Percentiles rank a stretch among this genome's conserved stretches.
Conservation (phyloP, 2,888 invertebrate species). For the Drosophila vallismaia region DNA sequence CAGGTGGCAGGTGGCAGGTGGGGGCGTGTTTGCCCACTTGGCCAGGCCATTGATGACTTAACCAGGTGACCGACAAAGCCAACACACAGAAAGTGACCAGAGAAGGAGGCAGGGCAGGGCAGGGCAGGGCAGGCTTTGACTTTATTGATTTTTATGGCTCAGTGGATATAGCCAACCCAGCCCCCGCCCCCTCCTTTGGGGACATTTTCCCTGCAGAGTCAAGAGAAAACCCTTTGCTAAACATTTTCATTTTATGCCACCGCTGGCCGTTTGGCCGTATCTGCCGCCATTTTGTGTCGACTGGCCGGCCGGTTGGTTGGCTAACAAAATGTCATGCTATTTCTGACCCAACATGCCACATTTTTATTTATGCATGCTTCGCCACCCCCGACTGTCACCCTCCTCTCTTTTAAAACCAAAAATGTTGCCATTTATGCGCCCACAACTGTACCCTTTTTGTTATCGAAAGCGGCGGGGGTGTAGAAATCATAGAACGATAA, state of each 20-base stretch:
- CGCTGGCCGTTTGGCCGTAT: conserved; percentile 48
- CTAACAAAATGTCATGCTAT: conserved; percentile 73
- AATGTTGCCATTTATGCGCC: conserved; percentile 15
- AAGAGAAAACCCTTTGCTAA: conserved; percentile 61
- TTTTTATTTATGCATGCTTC: conserved; percentile 75
- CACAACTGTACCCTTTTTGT: conserved; percentile 13
- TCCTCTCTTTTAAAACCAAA: not conserved
- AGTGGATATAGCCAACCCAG: conserved; percentile 44
- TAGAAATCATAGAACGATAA: too few relatives aligned
- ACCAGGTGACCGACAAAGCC: conserved; percentile 57
- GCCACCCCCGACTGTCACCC: conserved; percentile 13
- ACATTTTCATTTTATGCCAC: conserved; percentile 68
- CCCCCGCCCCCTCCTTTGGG: conserved; percentile 9
- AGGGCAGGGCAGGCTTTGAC: conserved; percentile 37
- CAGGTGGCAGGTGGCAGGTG: not conserved
- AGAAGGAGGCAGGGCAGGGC: not conserved
- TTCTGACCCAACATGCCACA: conserved; percentile 79
- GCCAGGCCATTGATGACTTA: conserved; percentile 48
- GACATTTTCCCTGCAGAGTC: conserved; percentile 7
- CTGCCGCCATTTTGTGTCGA: conserved; percentile 71
- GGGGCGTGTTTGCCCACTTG: conserved; percentile 7
- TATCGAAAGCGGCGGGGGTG: not conserved
- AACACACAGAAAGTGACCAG: conserved; percentile 8
- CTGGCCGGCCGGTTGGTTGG: conserved; percentile 40
- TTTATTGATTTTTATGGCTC: conserved; percentile 77